Percentiles rank a stretch among this genome's conserved stretches.
Evolutionary conservation across 2,888 invertebrate species (phyloP).

Genomic region (Boloria euphrosyne): DNA sequence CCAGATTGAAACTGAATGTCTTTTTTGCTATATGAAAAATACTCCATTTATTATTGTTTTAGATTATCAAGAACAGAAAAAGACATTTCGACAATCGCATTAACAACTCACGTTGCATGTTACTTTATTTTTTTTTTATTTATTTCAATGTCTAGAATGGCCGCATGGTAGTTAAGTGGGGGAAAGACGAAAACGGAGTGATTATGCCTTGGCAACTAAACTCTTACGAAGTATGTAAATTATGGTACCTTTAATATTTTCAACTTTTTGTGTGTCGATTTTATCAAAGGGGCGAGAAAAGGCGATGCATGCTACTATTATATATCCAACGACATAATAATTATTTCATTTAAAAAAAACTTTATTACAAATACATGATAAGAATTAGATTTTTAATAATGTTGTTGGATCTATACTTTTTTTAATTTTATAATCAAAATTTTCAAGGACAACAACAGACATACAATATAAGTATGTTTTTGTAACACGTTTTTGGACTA

Average conservation of each 20-base stretch:
- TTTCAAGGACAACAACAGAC: too few relatives aligned
- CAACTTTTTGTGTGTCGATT: conserved; percentile 8
- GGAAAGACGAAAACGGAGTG: conserved; percentile 76
- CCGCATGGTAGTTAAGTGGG: conserved; percentile 82
- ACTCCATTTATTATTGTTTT: not conserved
- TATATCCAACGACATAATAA: not conserved
- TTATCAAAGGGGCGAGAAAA: not conserved
- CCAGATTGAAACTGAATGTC: conserved; percentile 14
- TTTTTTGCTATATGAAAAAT: conserved; percentile 15
- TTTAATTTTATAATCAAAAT: too few relatives aligned
- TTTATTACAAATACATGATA: too few relatives aligned
- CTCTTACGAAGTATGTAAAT: conserved; percentile 72
- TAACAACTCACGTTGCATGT: conserved; percentile 56
- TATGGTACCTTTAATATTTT: conserved; percentile 47
- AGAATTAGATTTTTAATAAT: too few relatives aligned
- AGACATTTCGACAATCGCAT: conserved; percentile 23
- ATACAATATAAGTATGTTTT: too few relatives aligned
- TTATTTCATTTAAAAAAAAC: too few relatives aligned
- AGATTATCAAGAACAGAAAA: conserved; percentile 15
- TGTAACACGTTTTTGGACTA: too few relatives aligned
- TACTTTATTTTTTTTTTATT: conserved; percentile 63
- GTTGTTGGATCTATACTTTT: too few relatives aligned
- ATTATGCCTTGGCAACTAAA: conserved; percentile 79
- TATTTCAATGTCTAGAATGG: conserved; percentile 76
- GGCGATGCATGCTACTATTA: not conserved